Evolutionary conservation across 2,888 invertebrate species (phyloP).

Genomic region (Gortyna flavago): DNA sequence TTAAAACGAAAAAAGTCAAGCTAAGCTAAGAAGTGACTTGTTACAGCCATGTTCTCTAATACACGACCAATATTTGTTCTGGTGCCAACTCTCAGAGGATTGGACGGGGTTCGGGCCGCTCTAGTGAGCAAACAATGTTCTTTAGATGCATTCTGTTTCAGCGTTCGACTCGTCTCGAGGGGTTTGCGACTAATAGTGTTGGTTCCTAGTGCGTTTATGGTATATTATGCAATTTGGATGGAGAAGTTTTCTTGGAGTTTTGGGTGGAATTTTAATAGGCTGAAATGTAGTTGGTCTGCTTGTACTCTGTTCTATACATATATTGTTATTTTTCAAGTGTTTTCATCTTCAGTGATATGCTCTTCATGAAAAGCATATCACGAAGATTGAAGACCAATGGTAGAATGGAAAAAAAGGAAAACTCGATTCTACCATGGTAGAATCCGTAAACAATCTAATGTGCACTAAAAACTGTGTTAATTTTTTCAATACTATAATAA

Average conservation of each 20-base stretch:
- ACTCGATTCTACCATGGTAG: too few relatives aligned
- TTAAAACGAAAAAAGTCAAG: slow-evolving; percentile 65
- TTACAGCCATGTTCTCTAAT: slow-evolving; percentile 81
- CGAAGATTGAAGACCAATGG: too few relatives aligned
- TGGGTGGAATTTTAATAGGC: slow-evolving; percentile 24
- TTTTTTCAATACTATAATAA: neutral
- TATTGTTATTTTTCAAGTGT: neutral
- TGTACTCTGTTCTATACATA: neutral
- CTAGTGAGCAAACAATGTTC: slow-evolving; percentile 82
- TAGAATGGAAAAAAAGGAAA: too few relatives aligned
- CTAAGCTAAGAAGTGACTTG: slow-evolving; percentile 78
- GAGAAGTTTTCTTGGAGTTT: slow-evolving; percentile 41
- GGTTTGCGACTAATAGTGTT: slow-evolving; percentile 75
- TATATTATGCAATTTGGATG: slow-evolving; percentile 54
- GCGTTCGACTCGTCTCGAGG: slow-evolving; percentile 66
- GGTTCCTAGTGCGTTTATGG: slow-evolving; percentile 62
- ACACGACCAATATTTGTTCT: slow-evolving; percentile 86
- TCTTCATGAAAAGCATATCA: neutral
- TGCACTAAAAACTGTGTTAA: neutral
- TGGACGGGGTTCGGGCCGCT: slow-evolving; percentile 73
- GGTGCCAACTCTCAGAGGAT: slow-evolving; percentile 76
- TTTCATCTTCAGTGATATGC: neutral
- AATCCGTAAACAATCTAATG: neutral
- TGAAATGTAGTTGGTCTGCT: neutral
- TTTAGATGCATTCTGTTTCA: slow-evolving; percentile 77